Base-by-base conservation (phyloP, 2,113 vertebrate species). In the Halcyon senegalensis region DNA sequence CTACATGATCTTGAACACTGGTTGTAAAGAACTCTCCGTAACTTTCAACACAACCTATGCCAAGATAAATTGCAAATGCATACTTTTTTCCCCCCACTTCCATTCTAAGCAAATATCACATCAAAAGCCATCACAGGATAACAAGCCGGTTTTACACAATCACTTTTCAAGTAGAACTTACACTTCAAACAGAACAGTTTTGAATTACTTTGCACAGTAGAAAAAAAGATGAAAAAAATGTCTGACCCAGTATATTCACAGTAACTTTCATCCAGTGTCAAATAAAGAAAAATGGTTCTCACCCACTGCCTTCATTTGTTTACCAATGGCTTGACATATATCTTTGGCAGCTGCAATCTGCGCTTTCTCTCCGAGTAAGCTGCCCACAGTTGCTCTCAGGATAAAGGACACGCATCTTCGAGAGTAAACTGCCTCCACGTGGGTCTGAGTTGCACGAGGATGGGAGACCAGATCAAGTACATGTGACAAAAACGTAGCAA, bases 251-350 rank as follows among this genome's bases (percentile, higher is more conserved):
- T 30, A 37, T 19, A 86, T 66, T 2, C 2, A 67, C 51, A 70
- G 20, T 14, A 50, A 84, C 27, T 81, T 92, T 63, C 60, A 92
- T 68, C 2, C 11, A 6, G 15, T 83, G 50, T 72, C 11, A 48
- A 51, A 81, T 8, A 46, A 78, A 84, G 27, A 78, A 91, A 81
- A 83, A 50, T 1, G 11, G 4, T 85, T 97, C 99, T 99, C 98
- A 99, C 99, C 99, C 97, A 99, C 99, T 97, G 99, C 99, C 98
- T 99, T 99, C 99, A 99, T 99, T 94, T 99, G 99, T 96, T 99
- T 99, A 94, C 98, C 98, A 97, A 99, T 99, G 92, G 99, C 99
- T 97, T 99, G 99, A 97, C 99, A 99, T 93, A 99, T 98, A 97
- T 99, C 99, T 98, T 99, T 99, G 89, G 99, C 99, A 70, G 99